Evolutionary conservation across 2,797 vertebrate species (phyloP), one percentile per base, ranked within the genome.

Genomic region (Jordanella pulchra): DNA sequence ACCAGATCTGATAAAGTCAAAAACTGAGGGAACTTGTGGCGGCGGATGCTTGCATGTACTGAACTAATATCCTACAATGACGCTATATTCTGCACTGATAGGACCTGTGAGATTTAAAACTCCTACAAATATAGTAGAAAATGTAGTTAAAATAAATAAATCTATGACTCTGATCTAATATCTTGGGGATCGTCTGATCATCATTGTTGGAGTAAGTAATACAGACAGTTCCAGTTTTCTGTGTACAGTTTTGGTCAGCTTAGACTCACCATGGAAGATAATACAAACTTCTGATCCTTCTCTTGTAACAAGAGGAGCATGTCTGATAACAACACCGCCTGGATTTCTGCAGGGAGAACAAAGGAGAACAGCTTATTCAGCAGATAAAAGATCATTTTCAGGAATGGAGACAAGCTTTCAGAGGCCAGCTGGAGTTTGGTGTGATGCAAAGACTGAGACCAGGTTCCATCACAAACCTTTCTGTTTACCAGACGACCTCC

Each of bases 241-340:
- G 9, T 23, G 56, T 28, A 56, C 1, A 1, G 51, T 64, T 30
- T 35, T 18, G 21, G 73, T 75, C 65, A 15, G 23, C 39, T 15
- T 44, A 39, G 71, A 84, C 96, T 79, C 90, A 99, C 98, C 96
- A 97, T 84, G 9, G 95, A 91, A n/a, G 96, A 96, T 83, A 99
- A 99, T 0, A 91, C 73, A 0, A 96, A 93, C 85, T 96, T 97
- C 92, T 99, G 97, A 83, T 99, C 98, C 78, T 99, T 99, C 75
- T 99, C 98, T 89, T 99, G 97, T n/a, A 99, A 84, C 21, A 99
- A 93, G 79, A 99, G 78, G n/a, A 99, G 91, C 12, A 96, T 92
- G 17, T 99, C 97, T 0, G 96, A 95, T 83, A 99, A 83, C 80
- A 99, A 91, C 85, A 99, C 94, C 10, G 95, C 95, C 3, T 96